Base-by-base conservation (phyloP, 1,140 invertebrate genomes). In the Rhagoletis zephyria region DNA sequence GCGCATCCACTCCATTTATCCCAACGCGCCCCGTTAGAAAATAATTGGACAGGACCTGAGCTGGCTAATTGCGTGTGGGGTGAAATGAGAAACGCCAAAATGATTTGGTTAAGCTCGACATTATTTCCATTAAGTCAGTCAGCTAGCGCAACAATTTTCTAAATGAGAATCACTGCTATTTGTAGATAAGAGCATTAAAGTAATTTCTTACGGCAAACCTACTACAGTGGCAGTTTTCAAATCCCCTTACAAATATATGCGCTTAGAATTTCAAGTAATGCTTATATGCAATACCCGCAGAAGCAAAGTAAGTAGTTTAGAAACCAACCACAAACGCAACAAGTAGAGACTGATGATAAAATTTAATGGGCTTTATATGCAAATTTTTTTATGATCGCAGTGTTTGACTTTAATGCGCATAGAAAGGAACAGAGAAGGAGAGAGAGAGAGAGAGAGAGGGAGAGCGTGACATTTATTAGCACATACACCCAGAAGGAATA, bases 331-430 rank as follows among this genome's bases (percentile, higher is more conserved):
- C 51, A 56, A 56, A 10, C 10, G 51, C 51, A 56, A 56, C 51
- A 56, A 56, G 51, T 56, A 10, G 51, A 56, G 10, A 56, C 5
- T 40, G 4, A 67, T 19, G 1, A 42, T 19, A 30, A 2, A 7
- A 42, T 65, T 67, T 67, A 67, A 67, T 42, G 64, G 30, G 40
- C 64, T 67, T 67, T 40, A 12, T 30, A 67, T 67, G 64, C 64
- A 40, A 67, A 67, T 42, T 56, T 56, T 56, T 56, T 56, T 56
- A 56, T 56, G 51, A 56, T 56, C 51, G 5, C 51, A 56, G 51
- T 30, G 30, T 30, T 65, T 65, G 19, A 40, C 64, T 67, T 67
- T 40, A 67, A 4, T 0, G 40, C n/a, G 40, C 64, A 12, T 7
- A 67, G 9, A 10, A 0, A 42, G 3, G 4, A 0, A 6, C 9